Conservation (phyloP, 1,140 invertebrate genomes). For the Temnothorax longispinosus region DNA sequence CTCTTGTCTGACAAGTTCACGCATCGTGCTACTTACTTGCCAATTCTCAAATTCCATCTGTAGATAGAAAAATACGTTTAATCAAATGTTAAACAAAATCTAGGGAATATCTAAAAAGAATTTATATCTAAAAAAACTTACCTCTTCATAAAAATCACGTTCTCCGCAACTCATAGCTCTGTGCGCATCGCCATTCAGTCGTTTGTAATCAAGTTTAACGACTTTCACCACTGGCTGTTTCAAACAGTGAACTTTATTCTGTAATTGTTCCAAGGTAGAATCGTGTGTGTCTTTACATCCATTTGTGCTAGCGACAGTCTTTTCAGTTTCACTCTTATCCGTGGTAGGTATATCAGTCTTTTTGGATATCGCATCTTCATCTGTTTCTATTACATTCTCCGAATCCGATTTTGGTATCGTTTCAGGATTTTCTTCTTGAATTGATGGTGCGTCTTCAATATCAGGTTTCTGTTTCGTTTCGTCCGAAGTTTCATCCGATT, state of each 20-base stretch:
- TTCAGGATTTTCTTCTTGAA: not conserved
- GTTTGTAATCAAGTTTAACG: conserved; percentile 75
- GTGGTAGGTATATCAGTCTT: not conserved
- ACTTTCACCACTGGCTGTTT: conserved; percentile 50
- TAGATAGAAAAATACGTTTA: conserved; percentile 52
- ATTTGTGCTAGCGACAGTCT: not conserved
- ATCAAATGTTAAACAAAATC: not conserved
- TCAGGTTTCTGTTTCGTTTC: conserved; percentile 63
- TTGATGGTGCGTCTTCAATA: not conserved
- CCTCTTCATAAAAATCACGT: conserved; percentile 81
- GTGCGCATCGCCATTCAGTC: conserved; percentile 81
- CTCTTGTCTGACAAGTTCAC: conserved; percentile 81
- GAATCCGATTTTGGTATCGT: conserved; percentile 19
- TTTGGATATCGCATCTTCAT: not conserved
- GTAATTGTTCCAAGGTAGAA: conserved; percentile 15
- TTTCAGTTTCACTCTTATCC: not conserved
- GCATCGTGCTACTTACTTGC: conserved; percentile 79
- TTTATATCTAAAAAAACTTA: conserved; percentile 35
- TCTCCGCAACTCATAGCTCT: conserved; percentile 82
- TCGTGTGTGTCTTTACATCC: conserved; percentile 52
- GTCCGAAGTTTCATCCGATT: conserved; percentile 37
- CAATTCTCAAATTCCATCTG: conserved; percentile 82
- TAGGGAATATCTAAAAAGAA: not conserved
- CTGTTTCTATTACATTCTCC: conserved; percentile 22
- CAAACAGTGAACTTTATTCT: conserved; percentile 8